Conservation (phyloP, 92 coral and sea anemone species). For the Bergia puertoricense region DNA sequence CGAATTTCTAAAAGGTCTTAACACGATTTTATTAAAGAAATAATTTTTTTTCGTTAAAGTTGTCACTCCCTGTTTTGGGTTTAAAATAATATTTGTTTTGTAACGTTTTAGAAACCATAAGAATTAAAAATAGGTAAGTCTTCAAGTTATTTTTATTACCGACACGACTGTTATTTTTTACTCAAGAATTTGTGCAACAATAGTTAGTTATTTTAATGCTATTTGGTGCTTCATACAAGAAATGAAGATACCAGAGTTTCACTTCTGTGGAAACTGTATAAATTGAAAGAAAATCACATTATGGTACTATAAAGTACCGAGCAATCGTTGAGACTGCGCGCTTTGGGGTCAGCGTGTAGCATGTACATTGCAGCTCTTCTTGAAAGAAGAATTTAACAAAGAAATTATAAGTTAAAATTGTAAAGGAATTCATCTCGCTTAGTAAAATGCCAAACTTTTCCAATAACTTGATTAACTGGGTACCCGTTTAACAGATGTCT, state of each 20-base stretch:
- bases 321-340: conserved; percentile 5
- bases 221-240: conserved; percentile 12
- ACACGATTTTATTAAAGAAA: background rate
- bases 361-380: conserved; percentile 15
- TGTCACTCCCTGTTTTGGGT: background rate
- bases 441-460: conserved; percentile 25
- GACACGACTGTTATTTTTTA: conserved; percentile 27
- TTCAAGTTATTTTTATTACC: conserved; percentile 43
- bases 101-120: conserved; percentile 1
- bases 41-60: conserved; percentile 20
- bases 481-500: background rate
- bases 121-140: conserved; percentile 14
- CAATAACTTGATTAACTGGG: conserved; percentile 5
- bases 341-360: conserved; percentile 10
- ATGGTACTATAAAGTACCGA: conserved; percentile 14
- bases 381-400: conserved; percentile 6
- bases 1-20: background rate
- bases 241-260: conserved; percentile 2
- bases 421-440: conserved; percentile 17
- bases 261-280: conserved; percentile 18
- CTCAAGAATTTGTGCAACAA: conserved; percentile 13
- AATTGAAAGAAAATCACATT: conserved; percentile 21
- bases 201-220: conserved; percentile 34
- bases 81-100: conserved; percentile 20
- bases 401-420: conserved; percentile 36